A percentile compares a stretch with the other conserved stretches of the same genome.
Evolutionary conservation across 2,888 invertebrate species (phyloP).

Genomic region (Malacosoma neustria): DNA sequence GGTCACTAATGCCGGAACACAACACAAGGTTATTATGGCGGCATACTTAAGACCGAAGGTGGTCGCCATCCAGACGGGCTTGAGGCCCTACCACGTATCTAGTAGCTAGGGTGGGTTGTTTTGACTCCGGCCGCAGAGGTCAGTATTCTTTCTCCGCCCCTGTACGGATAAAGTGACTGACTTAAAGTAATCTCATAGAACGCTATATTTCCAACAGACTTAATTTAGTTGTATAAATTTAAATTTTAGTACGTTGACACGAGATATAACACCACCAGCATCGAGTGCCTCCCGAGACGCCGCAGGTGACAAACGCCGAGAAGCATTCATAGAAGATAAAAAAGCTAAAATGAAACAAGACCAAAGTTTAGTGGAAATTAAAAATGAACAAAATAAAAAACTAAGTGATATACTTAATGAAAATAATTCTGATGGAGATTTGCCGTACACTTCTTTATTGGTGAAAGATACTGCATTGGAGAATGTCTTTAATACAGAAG

Average conservation of each 20-base stretch:
- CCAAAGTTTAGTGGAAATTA: slow-evolving; percentile 46
- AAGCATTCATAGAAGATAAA: slow-evolving; percentile 53
- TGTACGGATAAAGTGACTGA: too few species aligned
- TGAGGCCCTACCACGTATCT: too few species aligned
- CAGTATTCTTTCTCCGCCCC: too few species aligned
- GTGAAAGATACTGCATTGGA: slow-evolving; percentile 53
- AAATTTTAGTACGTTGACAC: slow-evolving; percentile 77
- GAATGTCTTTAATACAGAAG: slow-evolving; percentile 50
- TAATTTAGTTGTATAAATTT: background rate
- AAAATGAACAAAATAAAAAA: slow-evolving; percentile 46
- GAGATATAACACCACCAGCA: slow-evolving; percentile 79
- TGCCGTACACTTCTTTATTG: slow-evolving; percentile 56
- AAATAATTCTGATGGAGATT: slow-evolving; percentile 59
- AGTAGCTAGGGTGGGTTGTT: too few species aligned
- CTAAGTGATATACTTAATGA: slow-evolving; percentile 37
- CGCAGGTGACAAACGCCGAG: slow-evolving; percentile 45
- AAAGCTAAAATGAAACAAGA: slow-evolving; percentile 56
- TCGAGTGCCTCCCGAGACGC: slow-evolving; percentile 46
- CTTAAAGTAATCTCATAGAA: too few species aligned
- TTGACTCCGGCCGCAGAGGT: too few species aligned
- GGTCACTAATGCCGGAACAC: too few species aligned
- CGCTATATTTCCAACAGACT: too few species aligned
- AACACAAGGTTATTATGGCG: too few species aligned
- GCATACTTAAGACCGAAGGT: too few species aligned
- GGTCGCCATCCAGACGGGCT: too few species aligned